These are phyloP conservation scores for Tenthredo amoena DNA, from an alignment of 2,888 invertebrate species.

Conservation along the genomic window DNA sequence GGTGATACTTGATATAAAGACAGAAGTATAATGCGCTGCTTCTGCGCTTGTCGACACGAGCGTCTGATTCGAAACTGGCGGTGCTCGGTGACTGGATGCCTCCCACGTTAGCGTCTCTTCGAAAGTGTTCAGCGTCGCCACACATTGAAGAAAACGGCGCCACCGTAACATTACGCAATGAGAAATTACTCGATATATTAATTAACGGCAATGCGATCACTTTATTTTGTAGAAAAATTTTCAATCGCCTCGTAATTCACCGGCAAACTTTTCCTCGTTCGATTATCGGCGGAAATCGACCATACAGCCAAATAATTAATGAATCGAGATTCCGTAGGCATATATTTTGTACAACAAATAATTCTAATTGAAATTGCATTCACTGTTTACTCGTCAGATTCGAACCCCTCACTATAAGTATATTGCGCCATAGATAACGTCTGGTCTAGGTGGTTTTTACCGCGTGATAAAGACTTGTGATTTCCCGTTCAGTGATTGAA, in stretches of 20 bases:
- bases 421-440: background rate
- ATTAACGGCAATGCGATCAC: background rate
- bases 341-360: background rate
- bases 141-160: conserved; percentile 38
- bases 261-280: background rate
- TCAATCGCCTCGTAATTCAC: background rate
- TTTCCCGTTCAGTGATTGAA: background rate
- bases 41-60: conserved; percentile 42
- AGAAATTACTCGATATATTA: background rate
- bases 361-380: background rate
- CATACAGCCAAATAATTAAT: background rate
- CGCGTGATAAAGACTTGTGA: background rate
- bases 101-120: conserved; percentile 34
- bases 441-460: background rate
- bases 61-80: conserved; percentile 53
- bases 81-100: conserved; percentile 28
- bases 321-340: background rate
- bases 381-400: background rate
- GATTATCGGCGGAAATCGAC: background rate
- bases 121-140: conserved; percentile 48
- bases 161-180: conserved; percentile 19
- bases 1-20: conserved; percentile 9
- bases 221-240: background rate
- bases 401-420: background rate
- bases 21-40: conserved; percentile 20